Percentiles rank a stretch among this genome's conserved stretches.
Conservation (phyloP, 2,113 vertebrate species). For the Chauna torquata region DNA sequence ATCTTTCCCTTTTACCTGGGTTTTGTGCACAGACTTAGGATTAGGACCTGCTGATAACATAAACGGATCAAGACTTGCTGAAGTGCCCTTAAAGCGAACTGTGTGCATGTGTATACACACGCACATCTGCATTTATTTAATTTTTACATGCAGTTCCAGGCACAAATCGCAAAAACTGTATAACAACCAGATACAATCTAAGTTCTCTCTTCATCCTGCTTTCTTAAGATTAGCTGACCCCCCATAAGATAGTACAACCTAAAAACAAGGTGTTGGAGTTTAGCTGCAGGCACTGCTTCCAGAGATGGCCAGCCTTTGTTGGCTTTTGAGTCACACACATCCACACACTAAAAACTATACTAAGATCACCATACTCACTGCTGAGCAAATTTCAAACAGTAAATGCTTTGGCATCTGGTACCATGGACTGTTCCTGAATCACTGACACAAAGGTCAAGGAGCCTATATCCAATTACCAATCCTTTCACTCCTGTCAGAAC, state of each 20-base stretch:
- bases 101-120: not conserved
- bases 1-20: constrained; percentile 24
- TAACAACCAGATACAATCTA: not conserved
- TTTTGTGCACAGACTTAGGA: constrained; percentile 28
- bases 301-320: not conserved
- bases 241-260: not conserved
- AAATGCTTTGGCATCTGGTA: not conserved
- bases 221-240: not conserved
- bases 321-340: not conserved
- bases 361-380: not conserved
- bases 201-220: not conserved
- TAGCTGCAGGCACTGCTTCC: not conserved
- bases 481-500: constrained; percentile 5
- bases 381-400: not conserved
- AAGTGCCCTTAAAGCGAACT: constrained; percentile 45
- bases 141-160: not conserved
- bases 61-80: constrained; percentile 48
- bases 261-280: not conserved
- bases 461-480: constrained; percentile 23
- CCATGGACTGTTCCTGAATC: not conserved
- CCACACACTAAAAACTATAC: not conserved
- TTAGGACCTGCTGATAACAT: constrained; percentile 61
- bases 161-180: not conserved
- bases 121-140: not conserved
- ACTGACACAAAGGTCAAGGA: constrained; percentile 21